Evolutionary conservation across 2,888 invertebrate species (phyloP), one percentile per base, ranked within the genome.

Genomic region (Drosophila cognata): DNA sequence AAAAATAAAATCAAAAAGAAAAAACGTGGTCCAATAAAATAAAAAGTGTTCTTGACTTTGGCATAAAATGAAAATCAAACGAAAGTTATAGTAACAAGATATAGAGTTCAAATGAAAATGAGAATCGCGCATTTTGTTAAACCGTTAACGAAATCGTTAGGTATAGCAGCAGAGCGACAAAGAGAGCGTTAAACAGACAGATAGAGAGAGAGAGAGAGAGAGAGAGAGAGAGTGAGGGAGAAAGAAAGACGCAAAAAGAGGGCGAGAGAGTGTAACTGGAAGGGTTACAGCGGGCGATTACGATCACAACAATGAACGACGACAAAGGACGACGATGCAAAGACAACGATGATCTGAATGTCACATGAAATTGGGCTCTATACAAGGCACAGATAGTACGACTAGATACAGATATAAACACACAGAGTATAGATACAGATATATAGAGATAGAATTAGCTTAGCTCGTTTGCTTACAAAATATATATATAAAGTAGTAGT

Each of bases 361-460:
- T 11, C 33, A 48, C 48, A 48, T 59, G 25, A 48, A 33, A 35
- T 35, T 35, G 43, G 43, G 43, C 43, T 35, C 29, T 57, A 31
- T 51, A 56, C 67, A 66, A 51, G 35, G 57, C 57, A 68, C 58
- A 69, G 56, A 58, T 31, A 48, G 36, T 31, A 60, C 48, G 36
- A 53, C 59, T 46, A 67, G 69, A 68, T 33, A 70, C 59, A 70
- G 35, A 35, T 51, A 66, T 66, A 67, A 52, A 66, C 59, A 67
- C 59, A 69, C 21, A 67, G 29, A 66, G 58, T 41, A 67, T 66
- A 74, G 59, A 56, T 61, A 65, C 68, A 74, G 60, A 46, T 63
- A 57, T 57, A 35, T 63, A 48, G 55, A 60, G 25, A 46, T 57
- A 57, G 33, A 51, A 43, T 57, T 31, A 57, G 41, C 43, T 31